phyloP scores from a whole-genome alignment of 2,113 vertebrate genomes.

The Fulmarus glacialis region DNA sequence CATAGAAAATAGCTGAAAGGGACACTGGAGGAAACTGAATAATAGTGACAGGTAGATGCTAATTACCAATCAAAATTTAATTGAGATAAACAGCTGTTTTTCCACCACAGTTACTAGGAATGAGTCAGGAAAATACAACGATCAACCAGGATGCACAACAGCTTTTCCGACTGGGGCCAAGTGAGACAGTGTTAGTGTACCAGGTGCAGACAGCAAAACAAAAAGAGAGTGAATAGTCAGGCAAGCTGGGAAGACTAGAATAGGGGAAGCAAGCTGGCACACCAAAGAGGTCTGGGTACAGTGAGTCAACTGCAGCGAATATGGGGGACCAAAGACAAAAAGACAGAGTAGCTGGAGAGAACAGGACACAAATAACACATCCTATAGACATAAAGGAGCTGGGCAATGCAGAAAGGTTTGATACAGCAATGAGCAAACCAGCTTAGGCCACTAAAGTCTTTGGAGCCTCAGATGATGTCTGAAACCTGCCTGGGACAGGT shows the following conservation, averaged over 20 bases:
- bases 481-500: background rate
- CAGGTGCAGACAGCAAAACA: background rate
- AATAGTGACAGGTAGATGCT: constrained; percentile 70
- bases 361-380: background rate
- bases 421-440: background rate
- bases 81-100: constrained; percentile 75
- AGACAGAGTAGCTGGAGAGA: background rate
- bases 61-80: constrained; percentile 76
- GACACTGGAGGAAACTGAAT: constrained; percentile 39
- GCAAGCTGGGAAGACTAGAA: background rate
- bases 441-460: background rate
- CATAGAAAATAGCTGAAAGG: constrained; percentile 59
- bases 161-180: constrained; percentile 17
- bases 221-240: constrained; percentile 1
- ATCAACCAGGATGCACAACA: constrained; percentile 34
- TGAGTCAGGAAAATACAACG: constrained; percentile 29
- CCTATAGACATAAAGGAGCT: background rate
- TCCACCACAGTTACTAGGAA: constrained; percentile 38
- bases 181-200: background rate
- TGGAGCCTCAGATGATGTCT: background rate
- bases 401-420: background rate
- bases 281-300: constrained; percentile 1
- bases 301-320: background rate
- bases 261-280: background rate
- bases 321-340: background rate